phyloP scores from a whole-genome alignment of 1,140 invertebrate species.

The Pogonomyrmex californicus region DNA sequence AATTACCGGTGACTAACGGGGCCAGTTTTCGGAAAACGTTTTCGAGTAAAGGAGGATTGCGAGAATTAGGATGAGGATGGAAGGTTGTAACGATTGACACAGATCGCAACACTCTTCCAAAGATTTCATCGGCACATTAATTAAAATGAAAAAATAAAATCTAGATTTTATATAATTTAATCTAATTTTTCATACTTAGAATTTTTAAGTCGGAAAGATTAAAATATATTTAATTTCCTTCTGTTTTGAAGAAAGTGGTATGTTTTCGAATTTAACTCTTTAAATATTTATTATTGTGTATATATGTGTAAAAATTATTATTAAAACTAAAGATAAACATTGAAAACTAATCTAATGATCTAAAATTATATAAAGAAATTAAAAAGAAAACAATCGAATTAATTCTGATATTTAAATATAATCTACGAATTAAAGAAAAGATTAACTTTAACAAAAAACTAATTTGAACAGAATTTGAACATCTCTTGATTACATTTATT shows the following conservation, averaged over 20 bases:
- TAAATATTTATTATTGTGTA: no score
- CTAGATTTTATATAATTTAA: background rate
- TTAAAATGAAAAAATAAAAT: background rate
- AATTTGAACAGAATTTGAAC: no score
- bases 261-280: no score
- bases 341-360: background rate
- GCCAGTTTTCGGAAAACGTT: background rate
- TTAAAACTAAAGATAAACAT: background rate
- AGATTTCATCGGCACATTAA: background rate
- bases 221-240: background rate
- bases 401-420: background rate
- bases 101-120: background rate
- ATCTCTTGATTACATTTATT: background rate
- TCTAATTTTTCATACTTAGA: background rate
- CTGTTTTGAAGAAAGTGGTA: background rate
- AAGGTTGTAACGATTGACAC: background rate
- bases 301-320: background rate
- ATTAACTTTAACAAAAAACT: conserved; percentile 13
- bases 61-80: background rate
- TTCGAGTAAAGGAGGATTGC: background rate
- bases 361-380: background rate
- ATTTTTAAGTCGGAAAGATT: background rate
- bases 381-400: background rate
- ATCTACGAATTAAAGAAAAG: conserved; percentile 1
- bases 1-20: background rate